Evolutionary conservation across 2,113 vertebrate species (phyloP).

Genomic region (Podocnemis expansa): DNA sequence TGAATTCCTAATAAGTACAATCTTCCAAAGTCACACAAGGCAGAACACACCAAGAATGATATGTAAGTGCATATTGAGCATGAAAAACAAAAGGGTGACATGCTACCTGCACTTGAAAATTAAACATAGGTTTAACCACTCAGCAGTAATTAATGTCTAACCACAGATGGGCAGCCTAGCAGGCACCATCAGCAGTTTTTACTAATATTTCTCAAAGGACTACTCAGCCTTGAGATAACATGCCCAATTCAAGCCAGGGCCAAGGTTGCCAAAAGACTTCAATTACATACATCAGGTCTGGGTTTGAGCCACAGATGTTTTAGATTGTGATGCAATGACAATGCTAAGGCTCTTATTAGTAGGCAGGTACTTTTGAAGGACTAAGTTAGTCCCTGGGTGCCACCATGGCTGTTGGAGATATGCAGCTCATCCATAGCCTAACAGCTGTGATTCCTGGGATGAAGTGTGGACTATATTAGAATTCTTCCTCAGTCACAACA

Average conservation of each 20-base stretch:
- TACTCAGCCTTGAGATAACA: not conserved
- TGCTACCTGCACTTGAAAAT: conserved; percentile 49
- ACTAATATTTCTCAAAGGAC: conserved; percentile 60
- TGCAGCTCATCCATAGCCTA: no score
- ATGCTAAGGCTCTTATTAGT: not conserved
- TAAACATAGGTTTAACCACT: conserved; percentile 35
- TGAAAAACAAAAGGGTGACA: conserved; percentile 30
- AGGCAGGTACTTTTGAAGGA: not conserved
- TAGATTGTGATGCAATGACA: not conserved
- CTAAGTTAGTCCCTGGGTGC: not conserved
- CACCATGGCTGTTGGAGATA: not conserved
- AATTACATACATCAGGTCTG: not conserved
- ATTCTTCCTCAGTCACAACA: not conserved
- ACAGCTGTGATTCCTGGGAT: not conserved
- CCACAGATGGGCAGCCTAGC: conserved; percentile 55
- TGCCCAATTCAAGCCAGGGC: not conserved
- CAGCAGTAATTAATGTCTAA: conserved; percentile 55
- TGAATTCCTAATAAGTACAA: not conserved
- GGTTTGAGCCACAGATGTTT: not conserved
- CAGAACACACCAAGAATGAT: not conserved
- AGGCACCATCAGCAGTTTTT: conserved; percentile 21
- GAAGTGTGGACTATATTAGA: not conserved
- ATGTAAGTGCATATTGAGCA: not conserved
- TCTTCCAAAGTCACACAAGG: not conserved
- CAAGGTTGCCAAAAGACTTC: not conserved